Conservation (phyloP, 1,140 invertebrate species). For the Lepidurus arcticus region DNA sequence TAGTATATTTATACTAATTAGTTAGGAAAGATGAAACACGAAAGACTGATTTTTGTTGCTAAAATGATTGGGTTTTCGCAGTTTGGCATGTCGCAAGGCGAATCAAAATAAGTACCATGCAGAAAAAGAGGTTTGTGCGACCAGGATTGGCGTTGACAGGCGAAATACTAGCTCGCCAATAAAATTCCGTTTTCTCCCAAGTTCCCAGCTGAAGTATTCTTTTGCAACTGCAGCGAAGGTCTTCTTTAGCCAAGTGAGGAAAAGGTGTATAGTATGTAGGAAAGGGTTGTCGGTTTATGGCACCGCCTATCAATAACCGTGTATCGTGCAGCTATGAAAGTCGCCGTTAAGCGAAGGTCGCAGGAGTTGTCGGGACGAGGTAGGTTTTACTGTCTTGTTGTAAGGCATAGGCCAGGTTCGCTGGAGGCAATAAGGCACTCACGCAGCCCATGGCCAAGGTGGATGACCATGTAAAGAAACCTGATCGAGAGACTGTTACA, state of each 20-base stretch:
- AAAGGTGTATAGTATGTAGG: neutral
- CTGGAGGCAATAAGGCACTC: constrained; percentile 12
- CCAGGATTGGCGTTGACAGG: neutral
- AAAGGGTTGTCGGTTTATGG: neutral
- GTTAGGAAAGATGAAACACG: neutral
- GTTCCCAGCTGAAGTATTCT: neutral
- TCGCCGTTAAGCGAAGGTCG: constrained; percentile 13
- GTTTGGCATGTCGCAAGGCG: neutral
- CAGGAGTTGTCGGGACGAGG: constrained; percentile 11
- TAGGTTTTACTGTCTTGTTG: constrained; percentile 19
- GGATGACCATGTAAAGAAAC: constrained; percentile 21
- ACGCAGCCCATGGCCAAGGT: constrained; percentile 11
- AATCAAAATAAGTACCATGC: neutral
- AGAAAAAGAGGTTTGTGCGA: neutral
- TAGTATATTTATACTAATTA: neutral
- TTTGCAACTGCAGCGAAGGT: neutral
- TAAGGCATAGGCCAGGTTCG: neutral
- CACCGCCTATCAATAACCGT: constrained; percentile 15
- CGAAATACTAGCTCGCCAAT: neutral
- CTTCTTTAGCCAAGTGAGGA: neutral
- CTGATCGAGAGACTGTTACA: constrained; percentile 18
- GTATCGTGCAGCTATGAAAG: constrained; percentile 21
- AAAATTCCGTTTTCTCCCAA: neutral
- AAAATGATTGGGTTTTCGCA: neutral
- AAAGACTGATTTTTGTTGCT: neutral